Evolutionary conservation across 2,797 vertebrate genomes (phyloP), one percentile per base, ranked within the genome.

Genomic region (Betta splendens): DNA sequence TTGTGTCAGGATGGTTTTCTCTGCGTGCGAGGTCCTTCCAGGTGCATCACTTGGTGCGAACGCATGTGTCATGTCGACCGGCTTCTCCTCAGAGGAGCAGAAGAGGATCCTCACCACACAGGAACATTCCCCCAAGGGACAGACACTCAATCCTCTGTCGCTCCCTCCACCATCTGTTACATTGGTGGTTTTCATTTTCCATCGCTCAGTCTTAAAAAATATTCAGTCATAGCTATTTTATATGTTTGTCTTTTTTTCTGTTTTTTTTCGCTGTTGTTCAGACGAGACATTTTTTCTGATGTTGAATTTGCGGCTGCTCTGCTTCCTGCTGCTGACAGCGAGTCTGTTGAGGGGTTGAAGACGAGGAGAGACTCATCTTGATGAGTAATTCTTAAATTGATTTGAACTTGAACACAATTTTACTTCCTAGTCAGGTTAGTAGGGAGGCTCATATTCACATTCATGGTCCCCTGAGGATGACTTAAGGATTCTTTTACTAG

Each of bases 211-310:
- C 74, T 72, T 65, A 69, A 61, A 64, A n/a, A 63, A 69, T 69
- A 37, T 71, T 81, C 69, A 62, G 56, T 85, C 77, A 39, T 80
- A 67, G 74, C 43, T 63, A 60, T 86, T 85, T 83, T 73, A 47
- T 64, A 62, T 72, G 76, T 74, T 76, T 72, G 39, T 77, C 36
- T 21, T 74, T 51, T 21, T 58, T 52, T 39, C 37, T 43, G 60
- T 56, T 62, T 52, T 58, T 57, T 77, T 65, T 67, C 64, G 67
- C 58, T 73, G 72, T 73, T 79, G 71, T 85, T 89, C 83, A 65
- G 91, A 93, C 90, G 90, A 92, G 81, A 93, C 89, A 91, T 92
- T 90, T 74, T 72, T 68, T 79, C 69, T 80, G 74, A 90, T 92
- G 89, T 92, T 87, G 90, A 93, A 72, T 69, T 87, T 87, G 86